These are phyloP conservation scores for Osmerus eperlanus DNA, from an alignment of 2,113 vertebrate genomes.

Conservation along the genomic window DNA sequence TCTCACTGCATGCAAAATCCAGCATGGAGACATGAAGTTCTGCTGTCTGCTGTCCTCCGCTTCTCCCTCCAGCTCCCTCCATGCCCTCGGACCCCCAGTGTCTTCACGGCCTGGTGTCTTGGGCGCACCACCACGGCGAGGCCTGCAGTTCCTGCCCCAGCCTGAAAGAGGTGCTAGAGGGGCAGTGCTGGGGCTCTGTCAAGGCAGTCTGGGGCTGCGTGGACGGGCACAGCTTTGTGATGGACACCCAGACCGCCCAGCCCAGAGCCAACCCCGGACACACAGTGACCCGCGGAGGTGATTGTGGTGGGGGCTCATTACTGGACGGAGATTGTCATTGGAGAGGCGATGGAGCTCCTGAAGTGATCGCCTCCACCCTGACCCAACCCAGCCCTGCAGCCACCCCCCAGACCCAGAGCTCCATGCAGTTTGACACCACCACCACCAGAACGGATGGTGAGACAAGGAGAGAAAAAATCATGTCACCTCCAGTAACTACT, in stretches of 20 bases:
- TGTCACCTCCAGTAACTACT: too few relatives aligned
- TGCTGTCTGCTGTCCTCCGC: not conserved
- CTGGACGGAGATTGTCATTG: conserved; percentile 19
- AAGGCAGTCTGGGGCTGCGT: conserved; percentile 83
- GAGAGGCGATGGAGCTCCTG: not conserved
- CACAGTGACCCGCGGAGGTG: not conserved
- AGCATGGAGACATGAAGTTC: not conserved
- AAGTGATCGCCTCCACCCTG: not conserved
- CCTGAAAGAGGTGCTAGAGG: conserved; percentile 82
- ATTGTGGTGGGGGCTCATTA: conserved; percentile 16
- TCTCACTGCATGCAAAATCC: too few relatives aligned
- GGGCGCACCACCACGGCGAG: conserved; percentile 83
- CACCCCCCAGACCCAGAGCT: conserved; percentile 33
- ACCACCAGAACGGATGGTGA: conserved; percentile 47
- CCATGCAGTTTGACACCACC: conserved; percentile 30
- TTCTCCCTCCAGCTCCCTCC: conserved; percentile 30
- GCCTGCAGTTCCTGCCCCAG: conserved; percentile 76
- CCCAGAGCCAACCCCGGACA: not conserved
- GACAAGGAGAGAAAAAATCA: conserved; percentile 30
- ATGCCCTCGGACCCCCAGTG: conserved; percentile 80
- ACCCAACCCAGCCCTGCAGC: conserved; percentile 19
- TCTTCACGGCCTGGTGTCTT: conserved; percentile 83
- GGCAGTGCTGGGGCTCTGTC: conserved; percentile 80
- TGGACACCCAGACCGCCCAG: conserved; percentile 68
- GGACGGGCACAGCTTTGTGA: conserved; percentile 82